Evolutionary conservation across 2,797 vertebrate genomes (phyloP), one percentile per base, ranked within the genome.

Genomic region (Mergus octosetaceus): DNA sequence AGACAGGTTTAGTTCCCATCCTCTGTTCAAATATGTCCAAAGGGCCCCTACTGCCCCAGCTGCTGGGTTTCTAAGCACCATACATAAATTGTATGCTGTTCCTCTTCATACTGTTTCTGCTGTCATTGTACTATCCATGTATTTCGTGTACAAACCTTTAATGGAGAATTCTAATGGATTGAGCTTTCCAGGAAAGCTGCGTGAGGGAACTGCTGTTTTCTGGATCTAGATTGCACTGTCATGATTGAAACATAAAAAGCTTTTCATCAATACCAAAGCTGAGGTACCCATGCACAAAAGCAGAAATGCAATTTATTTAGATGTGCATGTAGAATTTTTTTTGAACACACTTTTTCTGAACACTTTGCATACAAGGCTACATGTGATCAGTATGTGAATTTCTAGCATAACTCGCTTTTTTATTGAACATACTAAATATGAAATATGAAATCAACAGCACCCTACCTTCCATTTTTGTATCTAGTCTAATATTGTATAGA

Each of bases 311-410:
- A 51, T 38, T 43, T 7, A 11, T 68, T 56, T 32, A 21, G 19
- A 9, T 62, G 11, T 5, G 0, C 13, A 38, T 41, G 9, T 36
- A 56, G 22, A 76, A 66, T 32, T 84, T 39, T 39, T 39, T 39
- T 39, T 39, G 39, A 20, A 86, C 78, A 13, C 9, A 27, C 1
- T 25, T 69, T n/a, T 68, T 83, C 71, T 56, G 10, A 9, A 15
- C 10, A 68, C 25, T 6, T 80, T 1, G 0, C 5, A 17, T 21
- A 15, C 2, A 49, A 21, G 61, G 43, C 8, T 69, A 8, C 6
- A 9, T 61, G 8, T 28, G 3, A 61, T 38, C 38, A 73, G 6
- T 16, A 20, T 4, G 3, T 6, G 5, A 62, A 54, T 76, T 62
- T 85, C 51, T 70, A 49, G 45, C 17, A 19, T 6, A 58, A 38